These are phyloP conservation scores for Synergus itoensis DNA, from an alignment of 2,888 invertebrate species.

Conservation along the genomic window DNA sequence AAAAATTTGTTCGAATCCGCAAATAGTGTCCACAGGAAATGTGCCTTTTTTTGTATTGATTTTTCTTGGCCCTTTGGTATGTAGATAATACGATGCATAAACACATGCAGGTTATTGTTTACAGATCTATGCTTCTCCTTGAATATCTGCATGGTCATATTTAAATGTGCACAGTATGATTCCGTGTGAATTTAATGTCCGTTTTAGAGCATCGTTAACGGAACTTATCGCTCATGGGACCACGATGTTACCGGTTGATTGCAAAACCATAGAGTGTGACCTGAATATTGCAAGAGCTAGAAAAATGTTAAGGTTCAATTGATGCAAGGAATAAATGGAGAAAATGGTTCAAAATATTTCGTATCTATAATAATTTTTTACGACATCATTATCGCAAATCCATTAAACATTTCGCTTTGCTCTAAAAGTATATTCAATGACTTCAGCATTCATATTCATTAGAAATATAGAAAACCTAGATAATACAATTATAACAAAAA, in stretches of 20 bases:
- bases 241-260: constrained; percentile 21
- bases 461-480: not conserved
- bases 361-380: not conserved
- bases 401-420: not conserved
- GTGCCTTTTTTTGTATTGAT: not conserved
- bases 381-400: not conserved
- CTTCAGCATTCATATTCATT: not conserved
- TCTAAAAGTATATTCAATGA: not conserved
- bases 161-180: constrained; percentile 46
- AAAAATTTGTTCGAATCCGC: not conserved
- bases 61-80: not conserved
- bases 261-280: constrained; percentile 29
- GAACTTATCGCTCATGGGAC: constrained; percentile 34
- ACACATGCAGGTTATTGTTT: not conserved
- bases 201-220: constrained; percentile 59
- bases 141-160: constrained; percentile 42
- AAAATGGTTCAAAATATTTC: not conserved
- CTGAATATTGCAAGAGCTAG: constrained; percentile 21
- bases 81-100: not conserved
- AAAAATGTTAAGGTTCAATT: constrained; percentile 35
- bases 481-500: not conserved
- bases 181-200: constrained; percentile 56
- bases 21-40: not conserved
- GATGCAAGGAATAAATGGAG: not conserved
- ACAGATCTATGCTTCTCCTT: not conserved